phyloP scores from a whole-genome alignment of 2,113 vertebrate genomes.

The Vulpes lagopus region DNA sequence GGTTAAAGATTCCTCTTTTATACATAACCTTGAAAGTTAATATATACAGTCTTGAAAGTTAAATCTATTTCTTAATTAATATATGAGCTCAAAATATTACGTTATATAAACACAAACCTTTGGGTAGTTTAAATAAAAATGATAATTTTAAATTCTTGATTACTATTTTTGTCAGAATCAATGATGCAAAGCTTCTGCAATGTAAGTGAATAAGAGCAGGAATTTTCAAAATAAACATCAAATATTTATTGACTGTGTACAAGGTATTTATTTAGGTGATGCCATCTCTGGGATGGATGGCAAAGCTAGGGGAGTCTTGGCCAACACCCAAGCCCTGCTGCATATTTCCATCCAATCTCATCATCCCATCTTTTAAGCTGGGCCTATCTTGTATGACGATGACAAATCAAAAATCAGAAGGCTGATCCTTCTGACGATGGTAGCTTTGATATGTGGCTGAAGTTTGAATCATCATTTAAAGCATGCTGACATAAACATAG shows the following conservation, averaged over 20 bases:
- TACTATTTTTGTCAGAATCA: constrained; percentile 27
- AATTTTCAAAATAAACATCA: constrained; percentile 33
- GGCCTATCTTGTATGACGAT: not conserved
- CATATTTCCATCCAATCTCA: not conserved
- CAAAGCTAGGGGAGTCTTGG: not conserved
- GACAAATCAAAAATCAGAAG: not conserved
- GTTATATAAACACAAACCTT: not conserved
- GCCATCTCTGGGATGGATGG: not conserved
- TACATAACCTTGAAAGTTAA: not conserved
- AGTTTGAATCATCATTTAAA: not conserved
- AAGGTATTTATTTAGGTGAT: not conserved
- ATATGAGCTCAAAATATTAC: not conserved
- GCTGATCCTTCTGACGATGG: not conserved
- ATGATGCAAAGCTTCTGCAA: not conserved
- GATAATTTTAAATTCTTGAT: constrained; percentile 1
- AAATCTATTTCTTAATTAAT: not conserved
- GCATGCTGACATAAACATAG: not conserved
- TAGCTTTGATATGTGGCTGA: not conserved
- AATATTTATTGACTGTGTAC: not conserved
- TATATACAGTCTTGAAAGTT: not conserved
- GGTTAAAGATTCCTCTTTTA: not conserved
- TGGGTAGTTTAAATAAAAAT: not conserved
- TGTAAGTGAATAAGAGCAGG: not conserved
- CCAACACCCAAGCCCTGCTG: not conserved
- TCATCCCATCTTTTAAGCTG: not conserved